These are phyloP conservation scores for Apeltes quadracus DNA, from an alignment of 2,113 vertebrate species.

Conservation along the genomic window DNA sequence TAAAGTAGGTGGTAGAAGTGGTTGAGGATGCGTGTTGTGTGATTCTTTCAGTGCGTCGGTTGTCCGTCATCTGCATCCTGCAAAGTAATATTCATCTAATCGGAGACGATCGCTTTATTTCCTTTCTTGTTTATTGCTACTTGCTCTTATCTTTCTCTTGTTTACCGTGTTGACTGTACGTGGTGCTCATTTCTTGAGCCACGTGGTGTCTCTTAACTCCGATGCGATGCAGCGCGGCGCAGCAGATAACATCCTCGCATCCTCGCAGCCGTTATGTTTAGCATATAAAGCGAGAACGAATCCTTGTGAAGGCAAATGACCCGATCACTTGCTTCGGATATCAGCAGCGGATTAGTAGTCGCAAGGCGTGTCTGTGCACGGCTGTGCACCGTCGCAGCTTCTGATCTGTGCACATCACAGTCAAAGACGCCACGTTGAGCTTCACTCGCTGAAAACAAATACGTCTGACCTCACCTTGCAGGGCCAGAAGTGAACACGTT, in stretches of 20 bases:
- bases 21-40: no score
- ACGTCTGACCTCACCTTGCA: slow-evolving; percentile 8
- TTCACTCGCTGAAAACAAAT: slow-evolving; percentile 9
- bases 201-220: background rate
- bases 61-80: background rate
- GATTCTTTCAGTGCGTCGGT: no score
- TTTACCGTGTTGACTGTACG: no score
- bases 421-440: background rate
- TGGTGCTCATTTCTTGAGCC: background rate
- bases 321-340: slow-evolving; percentile 5
- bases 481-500: slow-evolving; percentile 25
- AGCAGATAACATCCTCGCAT: background rate
- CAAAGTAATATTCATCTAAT: background rate
- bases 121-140: background rate
- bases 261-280: background rate
- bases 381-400: background rate
- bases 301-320: slow-evolving; percentile 7
- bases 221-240: background rate
- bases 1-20: background rate
- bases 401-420: slow-evolving; percentile 22
- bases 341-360: slow-evolving; percentile 9
- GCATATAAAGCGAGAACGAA: slow-evolving; percentile 4
- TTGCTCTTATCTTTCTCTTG: no score
- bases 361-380: slow-evolving; percentile 16
- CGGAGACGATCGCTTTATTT: background rate